These are phyloP conservation scores for Geococcyx californianus DNA, from an alignment of 2,113 vertebrate genomes.

Conservation along the genomic window DNA sequence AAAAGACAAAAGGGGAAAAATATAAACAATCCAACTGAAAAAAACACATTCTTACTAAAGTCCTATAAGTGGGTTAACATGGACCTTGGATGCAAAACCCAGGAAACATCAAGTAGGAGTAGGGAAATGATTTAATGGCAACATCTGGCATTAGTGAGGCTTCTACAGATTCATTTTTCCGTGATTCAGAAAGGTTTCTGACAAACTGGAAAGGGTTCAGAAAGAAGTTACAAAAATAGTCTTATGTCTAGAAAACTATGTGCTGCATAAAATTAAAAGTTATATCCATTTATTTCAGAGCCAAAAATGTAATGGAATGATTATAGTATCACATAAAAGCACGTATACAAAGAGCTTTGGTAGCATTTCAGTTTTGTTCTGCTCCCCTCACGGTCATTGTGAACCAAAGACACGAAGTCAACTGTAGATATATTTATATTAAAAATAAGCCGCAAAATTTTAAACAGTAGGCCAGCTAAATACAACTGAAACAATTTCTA, in stretches of 20 bases:
- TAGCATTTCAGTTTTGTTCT: not conserved
- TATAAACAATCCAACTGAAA: not conserved
- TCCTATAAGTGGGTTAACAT: not conserved
- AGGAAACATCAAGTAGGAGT: conserved; percentile 24
- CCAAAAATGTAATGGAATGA: not conserved
- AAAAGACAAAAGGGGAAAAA: not conserved
- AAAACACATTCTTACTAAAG: not conserved
- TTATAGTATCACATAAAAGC: not conserved
- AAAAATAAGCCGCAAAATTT: not conserved
- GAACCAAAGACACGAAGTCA: not conserved
- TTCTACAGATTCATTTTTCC: conserved; percentile 33
- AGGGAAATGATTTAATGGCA: conserved; percentile 45
- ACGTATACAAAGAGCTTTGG: not conserved
- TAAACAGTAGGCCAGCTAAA: not conserved
- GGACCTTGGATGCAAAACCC: not conserved
- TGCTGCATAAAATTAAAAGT: not conserved
- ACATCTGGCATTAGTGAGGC: conserved; percentile 25
- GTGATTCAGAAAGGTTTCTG: conserved; percentile 39
- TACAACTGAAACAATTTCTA: not conserved
- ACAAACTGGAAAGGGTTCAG: not conserved
- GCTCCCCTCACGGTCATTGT: rapidly evolving
- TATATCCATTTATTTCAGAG: not conserved
- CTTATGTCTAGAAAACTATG: not conserved
- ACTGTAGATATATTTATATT: not conserved
- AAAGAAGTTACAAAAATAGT: not conserved